Conservation (phyloP, 2,113 vertebrate species). For the Girardinichthys multiradiatus region DNA sequence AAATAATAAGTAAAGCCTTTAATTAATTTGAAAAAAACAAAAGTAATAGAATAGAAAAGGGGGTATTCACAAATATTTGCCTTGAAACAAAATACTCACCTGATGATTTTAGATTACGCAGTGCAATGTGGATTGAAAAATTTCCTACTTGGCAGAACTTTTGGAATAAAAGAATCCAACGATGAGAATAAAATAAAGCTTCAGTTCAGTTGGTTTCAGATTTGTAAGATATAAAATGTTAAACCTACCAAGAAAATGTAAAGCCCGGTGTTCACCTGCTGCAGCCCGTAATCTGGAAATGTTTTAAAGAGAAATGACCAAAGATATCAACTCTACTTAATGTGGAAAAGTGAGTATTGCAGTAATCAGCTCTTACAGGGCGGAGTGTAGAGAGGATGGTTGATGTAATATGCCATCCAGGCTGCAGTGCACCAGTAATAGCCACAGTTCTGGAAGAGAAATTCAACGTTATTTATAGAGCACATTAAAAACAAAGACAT, state of each 20-base stretch:
- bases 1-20: neutral
- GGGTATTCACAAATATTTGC: neutral
- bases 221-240: neutral
- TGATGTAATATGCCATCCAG: slow-evolving; percentile 97
- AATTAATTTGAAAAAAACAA: neutral
- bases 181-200: neutral
- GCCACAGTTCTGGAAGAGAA: slow-evolving; percentile 87
- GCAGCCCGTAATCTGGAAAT: slow-evolving; percentile 83
- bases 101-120: slow-evolving; percentile 86
- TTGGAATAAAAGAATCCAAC: slow-evolving; percentile 18
- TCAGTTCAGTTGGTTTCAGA: neutral
- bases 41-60: neutral
- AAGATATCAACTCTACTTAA: slow-evolving; percentile 10
- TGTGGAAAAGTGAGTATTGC: slow-evolving; percentile 19
- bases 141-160: slow-evolving; percentile 92
- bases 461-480: neutral
- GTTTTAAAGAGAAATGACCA: slow-evolving; percentile 29
- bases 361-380: slow-evolving; percentile 83
- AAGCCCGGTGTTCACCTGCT: slow-evolving; percentile 87
- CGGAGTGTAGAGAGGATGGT: slow-evolving; percentile 92
- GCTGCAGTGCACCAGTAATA: slow-evolving; percentile 93
- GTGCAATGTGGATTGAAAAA: slow-evolving; percentile 90
- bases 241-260: slow-evolving; percentile 86
- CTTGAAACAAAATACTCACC: slow-evolving; percentile 71
- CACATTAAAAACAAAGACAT: neutral